These are phyloP conservation scores for Diloba caeruleocephala DNA, from an alignment of 2,888 invertebrate species.

Conservation along the genomic window DNA sequence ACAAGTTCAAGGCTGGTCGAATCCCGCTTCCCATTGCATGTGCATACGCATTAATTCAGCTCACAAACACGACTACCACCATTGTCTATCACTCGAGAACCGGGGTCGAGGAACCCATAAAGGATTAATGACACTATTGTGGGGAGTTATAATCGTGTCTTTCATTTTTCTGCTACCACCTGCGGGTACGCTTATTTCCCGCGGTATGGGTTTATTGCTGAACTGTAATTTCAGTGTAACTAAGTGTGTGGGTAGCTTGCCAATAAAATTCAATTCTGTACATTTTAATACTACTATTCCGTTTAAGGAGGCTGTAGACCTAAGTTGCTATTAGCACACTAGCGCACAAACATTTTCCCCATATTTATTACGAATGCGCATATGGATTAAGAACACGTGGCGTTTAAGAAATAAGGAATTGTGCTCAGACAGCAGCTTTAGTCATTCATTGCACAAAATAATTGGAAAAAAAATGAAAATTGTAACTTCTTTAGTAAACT, in stretches of 20 bases:
- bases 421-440: too few species aligned
- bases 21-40: constrained; percentile 84
- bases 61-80: constrained; percentile 84
- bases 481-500: too few species aligned
- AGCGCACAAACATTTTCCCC: too few species aligned
- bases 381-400: too few species aligned
- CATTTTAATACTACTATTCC: constrained; percentile 41
- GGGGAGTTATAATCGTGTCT: constrained; percentile 70
- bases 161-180: constrained; percentile 73
- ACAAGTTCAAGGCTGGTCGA: constrained; percentile 88
- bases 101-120: constrained; percentile 82
- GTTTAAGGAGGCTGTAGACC: constrained; percentile 15
- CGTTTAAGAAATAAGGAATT: too few species aligned
- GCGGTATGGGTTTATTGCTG: constrained; percentile 44
- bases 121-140: constrained; percentile 87
- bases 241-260: constrained; percentile 40
- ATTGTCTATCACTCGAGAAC: constrained; percentile 85
- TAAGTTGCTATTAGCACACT: too few species aligned
- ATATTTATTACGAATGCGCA: too few species aligned
- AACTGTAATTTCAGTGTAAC: constrained; percentile 51
- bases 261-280: constrained; percentile 44
- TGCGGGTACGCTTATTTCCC: constrained; percentile 60
- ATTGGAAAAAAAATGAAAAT: too few species aligned
- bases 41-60: constrained; percentile 85
- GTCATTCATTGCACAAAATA: too few species aligned